phyloP scores from a whole-genome alignment of 2,113 vertebrate species.

The Sterrhoptilus dennistouni region DNA sequence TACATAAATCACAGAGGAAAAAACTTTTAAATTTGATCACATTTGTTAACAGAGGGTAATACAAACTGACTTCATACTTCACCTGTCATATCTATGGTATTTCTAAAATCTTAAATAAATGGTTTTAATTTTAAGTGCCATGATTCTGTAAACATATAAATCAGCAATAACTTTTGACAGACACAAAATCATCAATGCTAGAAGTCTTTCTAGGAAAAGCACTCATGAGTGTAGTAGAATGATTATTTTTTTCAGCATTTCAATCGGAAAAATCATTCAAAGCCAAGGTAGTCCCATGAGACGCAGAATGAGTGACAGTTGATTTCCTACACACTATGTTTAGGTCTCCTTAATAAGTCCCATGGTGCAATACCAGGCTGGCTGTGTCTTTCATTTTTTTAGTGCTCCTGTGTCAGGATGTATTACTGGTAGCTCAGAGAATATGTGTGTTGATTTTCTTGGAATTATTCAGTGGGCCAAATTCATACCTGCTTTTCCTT shows the following conservation, averaged over 20 bases:
- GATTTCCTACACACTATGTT: not conserved
- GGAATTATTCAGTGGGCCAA: not conserved
- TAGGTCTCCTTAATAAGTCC: not conserved
- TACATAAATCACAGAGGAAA: not conserved
- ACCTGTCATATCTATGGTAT: not conserved
- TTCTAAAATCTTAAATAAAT: not conserved
- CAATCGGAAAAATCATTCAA: not conserved
- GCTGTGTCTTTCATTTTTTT: not conserved
- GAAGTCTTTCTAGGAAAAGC: not conserved
- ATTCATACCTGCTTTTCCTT: not conserved
- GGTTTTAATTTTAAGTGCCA: not conserved
- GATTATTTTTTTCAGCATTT: not conserved
- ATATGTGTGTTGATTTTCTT: not conserved
- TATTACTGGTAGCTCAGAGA: not conserved
- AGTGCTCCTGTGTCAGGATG: not conserved
- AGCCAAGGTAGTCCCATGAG: not conserved
- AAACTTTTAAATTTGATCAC: not conserved
- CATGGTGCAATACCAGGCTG: not conserved
- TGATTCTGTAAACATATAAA: not conserved
- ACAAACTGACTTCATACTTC: not conserved
- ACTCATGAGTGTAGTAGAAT: not conserved
- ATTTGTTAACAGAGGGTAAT: not conserved
- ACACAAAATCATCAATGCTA: not conserved
- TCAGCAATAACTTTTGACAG: not conserved
- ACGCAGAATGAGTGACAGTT: not conserved